Evolutionary conservation across 2,797 vertebrate species (phyloP).

Genomic region (Cercopithecus neglectus): DNA sequence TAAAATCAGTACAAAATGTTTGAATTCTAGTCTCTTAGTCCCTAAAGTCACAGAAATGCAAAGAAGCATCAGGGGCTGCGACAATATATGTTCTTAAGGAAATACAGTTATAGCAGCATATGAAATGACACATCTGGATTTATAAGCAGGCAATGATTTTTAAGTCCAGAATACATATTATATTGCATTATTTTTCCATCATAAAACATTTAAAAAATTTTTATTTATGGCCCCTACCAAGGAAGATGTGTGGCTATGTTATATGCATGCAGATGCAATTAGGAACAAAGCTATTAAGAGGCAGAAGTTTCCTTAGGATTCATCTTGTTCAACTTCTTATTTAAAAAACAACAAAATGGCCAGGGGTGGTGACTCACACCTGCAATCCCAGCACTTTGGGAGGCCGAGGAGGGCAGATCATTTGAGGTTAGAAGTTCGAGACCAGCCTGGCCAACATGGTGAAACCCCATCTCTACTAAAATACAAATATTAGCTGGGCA

Average conservation of each 20-base stretch:
- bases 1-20: neutral
- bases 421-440: neutral
- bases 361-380: neutral
- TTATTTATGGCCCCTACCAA: neutral
- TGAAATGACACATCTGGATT: conserved; percentile 23
- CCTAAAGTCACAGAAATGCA: neutral
- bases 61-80: neutral
- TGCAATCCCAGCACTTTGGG: neutral
- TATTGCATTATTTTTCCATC: neutral
- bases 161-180: neutral
- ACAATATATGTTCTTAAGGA: neutral
- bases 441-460: neutral
- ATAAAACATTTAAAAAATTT: neutral
- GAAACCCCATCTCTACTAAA: neutral
- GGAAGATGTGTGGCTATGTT: neutral
- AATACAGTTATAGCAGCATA: neutral
- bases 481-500: neutral
- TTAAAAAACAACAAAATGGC: neutral
- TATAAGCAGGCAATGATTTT: neutral
- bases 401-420: neutral
- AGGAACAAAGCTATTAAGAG: neutral
- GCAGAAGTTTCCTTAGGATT: neutral
- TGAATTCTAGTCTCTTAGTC: neutral
- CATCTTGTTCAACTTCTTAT: neutral
- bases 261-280: neutral